Percentiles rank a stretch among this genome's conserved stretches.
These are phyloP conservation scores for Mola mola DNA, from an alignment of 2,113 vertebrate species.

Conservation along the genomic window DNA sequence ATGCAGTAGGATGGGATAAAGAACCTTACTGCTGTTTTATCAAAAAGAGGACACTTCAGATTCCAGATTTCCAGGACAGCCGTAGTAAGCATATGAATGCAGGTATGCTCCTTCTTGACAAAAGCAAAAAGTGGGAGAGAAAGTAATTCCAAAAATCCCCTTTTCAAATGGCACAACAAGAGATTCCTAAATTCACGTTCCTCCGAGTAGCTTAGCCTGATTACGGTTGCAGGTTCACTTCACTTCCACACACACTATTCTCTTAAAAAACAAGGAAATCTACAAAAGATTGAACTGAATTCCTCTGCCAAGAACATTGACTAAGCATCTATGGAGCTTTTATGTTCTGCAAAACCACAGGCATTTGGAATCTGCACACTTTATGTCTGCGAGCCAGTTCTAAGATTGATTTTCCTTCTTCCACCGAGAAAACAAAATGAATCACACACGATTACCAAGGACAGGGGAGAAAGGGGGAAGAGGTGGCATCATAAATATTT, in stretches of 20 bases:
- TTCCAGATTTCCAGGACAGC: constrained; percentile 15
- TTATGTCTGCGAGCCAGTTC: constrained; percentile 67
- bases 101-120: not conserved
- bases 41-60: constrained; percentile 46
- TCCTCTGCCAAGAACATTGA: constrained; percentile 39
- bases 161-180: too few species aligned
- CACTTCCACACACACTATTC: constrained; percentile 29
- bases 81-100: not conserved
- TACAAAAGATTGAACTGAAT: constrained; percentile 49
- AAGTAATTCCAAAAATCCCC: too few species aligned
- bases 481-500: constrained; percentile 83
- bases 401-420: constrained; percentile 80
- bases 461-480: constrained; percentile 66
- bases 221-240: constrained; percentile 20
- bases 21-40: constrained; percentile 37
- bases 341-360: constrained; percentile 44
- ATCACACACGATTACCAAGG: constrained; percentile 81
- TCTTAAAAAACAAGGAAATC: constrained; percentile 37
- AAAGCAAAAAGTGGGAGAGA: not conserved
- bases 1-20: constrained; percentile 40
- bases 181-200: too few species aligned
- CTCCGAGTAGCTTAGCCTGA: too few species aligned
- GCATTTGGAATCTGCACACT: constrained; percentile 68
- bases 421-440: constrained; percentile 78
- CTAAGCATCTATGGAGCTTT: constrained; percentile 48